These are phyloP conservation scores for Clarias platycephalus DNA, from an alignment of 2,797 vertebrate genomes.

Conservation along the genomic window DNA sequence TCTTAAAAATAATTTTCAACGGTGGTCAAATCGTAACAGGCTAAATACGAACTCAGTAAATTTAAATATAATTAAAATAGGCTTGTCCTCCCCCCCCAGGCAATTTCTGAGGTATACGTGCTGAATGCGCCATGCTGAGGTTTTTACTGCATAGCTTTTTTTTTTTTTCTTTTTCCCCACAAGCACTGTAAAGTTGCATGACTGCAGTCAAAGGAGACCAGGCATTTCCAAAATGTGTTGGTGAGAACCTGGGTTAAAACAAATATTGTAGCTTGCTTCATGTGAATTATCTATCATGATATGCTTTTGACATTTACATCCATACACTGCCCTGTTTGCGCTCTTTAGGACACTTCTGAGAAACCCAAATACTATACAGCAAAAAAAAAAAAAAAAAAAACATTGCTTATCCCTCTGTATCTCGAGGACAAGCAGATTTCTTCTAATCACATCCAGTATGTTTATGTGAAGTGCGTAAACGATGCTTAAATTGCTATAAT, in stretches of 20 bases:
- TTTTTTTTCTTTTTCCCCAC: background rate
- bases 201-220: background rate
- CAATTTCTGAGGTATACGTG: constrained; percentile 7
- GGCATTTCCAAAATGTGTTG: background rate
- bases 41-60: background rate
- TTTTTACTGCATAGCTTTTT: background rate
- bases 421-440: constrained; percentile 63
- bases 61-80: background rate
- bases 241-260: background rate
- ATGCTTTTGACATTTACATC: constrained; percentile 66
- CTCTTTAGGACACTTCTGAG: constrained; percentile 61
- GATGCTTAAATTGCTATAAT: background rate
- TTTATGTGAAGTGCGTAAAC: constrained; percentile 26
- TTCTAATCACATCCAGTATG: constrained; percentile 40
- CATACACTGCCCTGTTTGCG: constrained; percentile 68
- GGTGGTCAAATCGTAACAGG: background rate
- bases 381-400: constrained; percentile 58
- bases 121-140: background rate
- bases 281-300: too few relatives aligned
- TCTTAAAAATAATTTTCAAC: background rate
- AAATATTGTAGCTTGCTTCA: background rate
- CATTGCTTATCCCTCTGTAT: constrained; percentile 57
- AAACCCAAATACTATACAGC: constrained; percentile 54
- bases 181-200: background rate
- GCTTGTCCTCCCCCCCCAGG: too few relatives aligned